These are phyloP conservation scores for Microctonus hyperodae DNA, from an alignment of 2,888 invertebrate species.

Conservation along the genomic window DNA sequence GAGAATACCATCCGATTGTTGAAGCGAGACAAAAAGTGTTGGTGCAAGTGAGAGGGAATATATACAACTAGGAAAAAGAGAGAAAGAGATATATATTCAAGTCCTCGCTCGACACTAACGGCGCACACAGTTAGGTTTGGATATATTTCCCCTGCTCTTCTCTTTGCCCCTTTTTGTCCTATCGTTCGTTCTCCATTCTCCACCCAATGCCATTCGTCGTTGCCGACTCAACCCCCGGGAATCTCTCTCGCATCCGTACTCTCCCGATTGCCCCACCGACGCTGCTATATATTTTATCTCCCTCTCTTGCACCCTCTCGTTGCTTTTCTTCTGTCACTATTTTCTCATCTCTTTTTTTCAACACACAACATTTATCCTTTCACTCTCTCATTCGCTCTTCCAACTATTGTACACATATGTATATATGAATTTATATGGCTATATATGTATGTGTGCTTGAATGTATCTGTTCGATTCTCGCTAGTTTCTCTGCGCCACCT, in stretches of 20 bases:
- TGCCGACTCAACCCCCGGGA: not conserved
- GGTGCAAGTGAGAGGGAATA: not conserved
- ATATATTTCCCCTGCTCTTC: constrained; percentile 2
- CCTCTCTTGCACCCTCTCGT: not conserved
- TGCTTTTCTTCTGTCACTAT: not conserved
- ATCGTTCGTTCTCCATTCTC: not conserved
- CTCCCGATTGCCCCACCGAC: not conserved
- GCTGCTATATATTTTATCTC: no score
- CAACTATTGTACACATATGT: no score
- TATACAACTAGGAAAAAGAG: not conserved
- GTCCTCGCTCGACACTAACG: constrained; percentile 17
- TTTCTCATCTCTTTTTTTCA: not conserved
- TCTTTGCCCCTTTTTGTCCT: not conserved
- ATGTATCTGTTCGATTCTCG: not conserved
- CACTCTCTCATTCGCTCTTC: constrained; percentile 13
- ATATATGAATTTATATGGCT: no score
- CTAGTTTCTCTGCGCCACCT: not conserved
- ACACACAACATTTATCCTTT: constrained; percentile 38
- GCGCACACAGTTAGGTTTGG: constrained; percentile 13
- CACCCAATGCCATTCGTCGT: not conserved
- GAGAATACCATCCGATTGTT: not conserved
- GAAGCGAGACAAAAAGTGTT: not conserved
- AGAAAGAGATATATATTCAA: constrained; percentile 18
- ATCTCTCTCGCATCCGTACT: not conserved
- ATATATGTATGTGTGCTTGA: no score